Evolutionary conservation across 2,888 invertebrate species (phyloP).

Genomic region (Terebella lapidaria): DNA sequence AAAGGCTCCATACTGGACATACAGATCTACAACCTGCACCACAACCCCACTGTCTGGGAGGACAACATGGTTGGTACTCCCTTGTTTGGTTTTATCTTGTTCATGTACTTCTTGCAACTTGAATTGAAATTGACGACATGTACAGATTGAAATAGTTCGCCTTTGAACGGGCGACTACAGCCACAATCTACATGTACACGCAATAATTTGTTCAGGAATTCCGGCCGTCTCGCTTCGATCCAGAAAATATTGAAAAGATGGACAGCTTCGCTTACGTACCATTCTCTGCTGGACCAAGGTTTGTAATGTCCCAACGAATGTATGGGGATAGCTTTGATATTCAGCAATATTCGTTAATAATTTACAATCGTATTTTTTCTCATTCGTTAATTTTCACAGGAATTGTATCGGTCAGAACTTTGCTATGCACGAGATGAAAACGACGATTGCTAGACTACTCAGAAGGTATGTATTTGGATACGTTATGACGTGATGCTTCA

Average conservation of each 20-base stretch:
- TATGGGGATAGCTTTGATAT: not conserved
- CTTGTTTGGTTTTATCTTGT: too few species aligned
- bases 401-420: slow-evolving; percentile 42
- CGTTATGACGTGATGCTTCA: too few species aligned
- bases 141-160: too few species aligned
- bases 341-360: too few species aligned
- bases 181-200: too few species aligned
- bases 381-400: slow-evolving; percentile 19
- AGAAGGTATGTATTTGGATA: too few species aligned
- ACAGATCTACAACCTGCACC: slow-evolving; percentile 35
- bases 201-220: slow-evolving; percentile 18
- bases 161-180: too few species aligned
- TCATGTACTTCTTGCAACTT: too few species aligned
- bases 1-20: slow-evolving; percentile 28
- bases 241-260: slow-evolving; percentile 29
- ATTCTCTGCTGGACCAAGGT: slow-evolving; percentile 40
- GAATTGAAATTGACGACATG: too few species aligned
- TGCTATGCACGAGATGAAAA: slow-evolving; percentile 38
- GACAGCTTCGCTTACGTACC: slow-evolving; percentile 33
- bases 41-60: slow-evolving; percentile 7
- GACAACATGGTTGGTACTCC: not conserved
- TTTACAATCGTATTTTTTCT: too few species aligned
- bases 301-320: not conserved
- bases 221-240: slow-evolving; percentile 31
- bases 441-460: slow-evolving; percentile 30